A percentile compares a stretch with the other conserved stretches of the same genome.
Evolutionary conservation across 2,797 vertebrate genomes (phyloP).

Genomic region (Hydrocynus forskahlii): DNA sequence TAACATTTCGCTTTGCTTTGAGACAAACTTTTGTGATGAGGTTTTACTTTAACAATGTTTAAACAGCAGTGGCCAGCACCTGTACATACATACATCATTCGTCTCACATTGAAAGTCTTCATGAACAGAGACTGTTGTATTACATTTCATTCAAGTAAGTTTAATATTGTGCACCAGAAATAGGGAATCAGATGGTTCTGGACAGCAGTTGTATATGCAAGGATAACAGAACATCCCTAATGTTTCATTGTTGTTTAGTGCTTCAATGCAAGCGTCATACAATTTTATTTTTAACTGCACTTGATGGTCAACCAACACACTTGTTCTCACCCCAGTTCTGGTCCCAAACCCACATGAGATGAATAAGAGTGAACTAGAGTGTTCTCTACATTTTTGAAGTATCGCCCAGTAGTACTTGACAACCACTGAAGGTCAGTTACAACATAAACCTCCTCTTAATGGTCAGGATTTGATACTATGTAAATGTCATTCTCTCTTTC

Average conservation of each 20-base stretch:
- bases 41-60: neutral
- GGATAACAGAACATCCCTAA: neutral
- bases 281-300: neutral
- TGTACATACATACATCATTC: neutral
- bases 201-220: constrained; percentile 14
- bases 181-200: constrained; percentile 64
- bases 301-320: neutral
- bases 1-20: neutral
- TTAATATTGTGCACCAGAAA: constrained; percentile 85
- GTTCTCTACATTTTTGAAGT: constrained; percentile 5
- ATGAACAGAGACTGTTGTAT: constrained; percentile 25
- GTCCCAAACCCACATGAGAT: neutral
- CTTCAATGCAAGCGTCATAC: neutral
- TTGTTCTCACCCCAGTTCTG: constrained; percentile 2
- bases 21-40: neutral
- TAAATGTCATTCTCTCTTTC: constrained; percentile 45
- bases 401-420: neutral
- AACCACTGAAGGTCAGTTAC: neutral
- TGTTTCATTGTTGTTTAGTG: neutral
- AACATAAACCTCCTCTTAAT: neutral
- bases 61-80: constrained; percentile 7
- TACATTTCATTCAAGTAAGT: constrained; percentile 79
- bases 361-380: neutral
- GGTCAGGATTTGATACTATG: neutral
- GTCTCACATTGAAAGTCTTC: neutral